Percentiles rank a stretch among this genome's conserved stretches.
phyloP scores from a whole-genome alignment of 2,888 invertebrate genomes.

The Mythimna loreyi region DNA sequence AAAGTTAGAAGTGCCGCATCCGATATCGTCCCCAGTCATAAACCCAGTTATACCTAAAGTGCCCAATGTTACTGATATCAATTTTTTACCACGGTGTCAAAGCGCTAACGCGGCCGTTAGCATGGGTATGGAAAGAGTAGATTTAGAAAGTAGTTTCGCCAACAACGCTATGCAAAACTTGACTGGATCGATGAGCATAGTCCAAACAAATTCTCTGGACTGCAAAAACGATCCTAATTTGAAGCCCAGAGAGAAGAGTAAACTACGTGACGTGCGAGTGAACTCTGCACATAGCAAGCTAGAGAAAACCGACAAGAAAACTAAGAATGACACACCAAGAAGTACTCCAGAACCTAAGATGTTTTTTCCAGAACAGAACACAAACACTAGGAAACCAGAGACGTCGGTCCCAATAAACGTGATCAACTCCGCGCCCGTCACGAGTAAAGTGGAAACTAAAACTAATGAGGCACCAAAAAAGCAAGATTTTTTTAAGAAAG shows the following conservation, averaged over 20 bases:
- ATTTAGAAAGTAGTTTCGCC: conserved; percentile 79
- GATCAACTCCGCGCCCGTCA: conserved; percentile 82
- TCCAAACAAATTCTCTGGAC: conserved; percentile 77
- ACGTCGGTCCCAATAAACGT: conserved; percentile 87
- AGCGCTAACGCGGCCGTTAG: conserved; percentile 86
- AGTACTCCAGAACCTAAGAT: conserved; percentile 86
- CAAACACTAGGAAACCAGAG: conserved; percentile 84
- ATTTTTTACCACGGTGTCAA: conserved; percentile 87
- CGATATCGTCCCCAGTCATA: conserved; percentile 87
- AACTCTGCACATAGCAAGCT: conserved; percentile 88
- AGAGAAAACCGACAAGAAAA: conserved; percentile 86
- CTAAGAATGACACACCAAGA: conserved; percentile 81
- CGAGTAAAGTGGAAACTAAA: conserved; percentile 83
- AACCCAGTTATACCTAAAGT: conserved; percentile 87
- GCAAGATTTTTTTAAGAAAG: conserved; percentile 89
- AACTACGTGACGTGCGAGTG: conserved; percentile 86
- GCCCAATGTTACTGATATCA: conserved; percentile 83
- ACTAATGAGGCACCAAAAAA: conserved; percentile 84
- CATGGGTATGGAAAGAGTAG: conserved; percentile 82
- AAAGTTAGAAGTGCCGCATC: conserved; percentile 88
- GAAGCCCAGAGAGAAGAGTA: conserved; percentile 86
- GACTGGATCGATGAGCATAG: conserved; percentile 80
- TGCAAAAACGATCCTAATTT: conserved; percentile 82
- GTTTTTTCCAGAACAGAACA: conserved; percentile 86
- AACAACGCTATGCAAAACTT: conserved; percentile 79